phyloP scores from a whole-genome alignment of 2,888 invertebrate species.

The Rhingia rostrata region DNA sequence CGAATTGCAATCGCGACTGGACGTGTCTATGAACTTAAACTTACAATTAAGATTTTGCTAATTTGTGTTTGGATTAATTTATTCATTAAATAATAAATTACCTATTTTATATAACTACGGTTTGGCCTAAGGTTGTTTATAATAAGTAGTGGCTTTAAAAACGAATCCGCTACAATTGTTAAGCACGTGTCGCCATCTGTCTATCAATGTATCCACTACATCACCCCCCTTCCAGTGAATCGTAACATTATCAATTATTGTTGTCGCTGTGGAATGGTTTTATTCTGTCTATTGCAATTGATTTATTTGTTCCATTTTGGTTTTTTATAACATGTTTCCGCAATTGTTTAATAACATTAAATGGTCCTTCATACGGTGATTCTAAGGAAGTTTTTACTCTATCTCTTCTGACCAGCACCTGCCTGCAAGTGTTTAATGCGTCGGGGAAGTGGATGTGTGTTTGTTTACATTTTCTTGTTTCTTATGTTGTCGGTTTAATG shows the following conservation, averaged over 20 bases:
- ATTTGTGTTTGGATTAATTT: too few relatives aligned
- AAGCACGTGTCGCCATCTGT: too few relatives aligned
- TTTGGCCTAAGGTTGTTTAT: too few relatives aligned
- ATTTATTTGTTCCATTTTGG: background rate
- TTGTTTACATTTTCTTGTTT: constrained; percentile 3
- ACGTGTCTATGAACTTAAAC: too few relatives aligned
- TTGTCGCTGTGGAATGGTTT: background rate
- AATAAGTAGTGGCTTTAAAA: too few relatives aligned
- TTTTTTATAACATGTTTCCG: background rate
- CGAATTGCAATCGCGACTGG: too few relatives aligned
- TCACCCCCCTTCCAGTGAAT: background rate
- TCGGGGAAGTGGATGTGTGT: too few relatives aligned
- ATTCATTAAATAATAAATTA: too few relatives aligned
- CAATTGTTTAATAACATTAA: background rate
- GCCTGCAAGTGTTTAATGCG: background rate
- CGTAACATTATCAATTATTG: background rate
- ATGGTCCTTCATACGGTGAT: background rate
- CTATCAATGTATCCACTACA: too few relatives aligned
- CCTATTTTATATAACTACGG: too few relatives aligned
- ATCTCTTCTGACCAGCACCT: background rate
- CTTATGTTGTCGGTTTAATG: background rate
- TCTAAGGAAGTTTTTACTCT: background rate
- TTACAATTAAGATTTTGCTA: too few relatives aligned
- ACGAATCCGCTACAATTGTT: too few relatives aligned
- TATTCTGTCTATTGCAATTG: background rate